A percentile compares a stretch with the other conserved stretches of the same genome.
Conservation (phyloP, 2,113 vertebrate genomes). For the Cyprinodon variegatus region DNA sequence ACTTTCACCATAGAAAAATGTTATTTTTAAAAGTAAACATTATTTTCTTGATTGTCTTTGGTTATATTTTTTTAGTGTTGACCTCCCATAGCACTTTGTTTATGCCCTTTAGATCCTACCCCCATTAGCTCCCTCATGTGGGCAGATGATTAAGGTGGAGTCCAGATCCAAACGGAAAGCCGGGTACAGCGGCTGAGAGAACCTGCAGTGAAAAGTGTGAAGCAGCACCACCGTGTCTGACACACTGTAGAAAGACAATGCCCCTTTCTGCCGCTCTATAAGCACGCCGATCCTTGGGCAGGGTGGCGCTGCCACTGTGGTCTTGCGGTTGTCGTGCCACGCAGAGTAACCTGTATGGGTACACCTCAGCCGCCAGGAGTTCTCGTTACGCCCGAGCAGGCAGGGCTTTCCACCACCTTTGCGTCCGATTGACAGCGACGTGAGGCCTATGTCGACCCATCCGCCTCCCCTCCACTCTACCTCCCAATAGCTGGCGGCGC, state of each 20-base stretch:
- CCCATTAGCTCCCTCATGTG: conserved; percentile 32
- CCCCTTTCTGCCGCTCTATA: conserved; percentile 72
- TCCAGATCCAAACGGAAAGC: conserved; percentile 77
- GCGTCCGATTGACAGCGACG: conserved; percentile 69
- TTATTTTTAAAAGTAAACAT: too few species aligned
- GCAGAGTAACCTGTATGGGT: conserved; percentile 73
- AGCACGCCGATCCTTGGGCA: conserved; percentile 73
- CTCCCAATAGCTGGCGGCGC: conserved; percentile 75
- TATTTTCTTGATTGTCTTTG: not conserved
- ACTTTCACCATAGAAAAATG: too few species aligned
- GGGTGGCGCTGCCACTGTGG: conserved; percentile 68
- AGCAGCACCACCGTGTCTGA: conserved; percentile 67
- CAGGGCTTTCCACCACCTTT: conserved; percentile 72
- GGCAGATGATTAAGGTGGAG: conserved; percentile 72
- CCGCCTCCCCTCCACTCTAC: conserved; percentile 76
- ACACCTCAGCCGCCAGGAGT: conserved; percentile 76
- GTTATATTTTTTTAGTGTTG: not conserved
- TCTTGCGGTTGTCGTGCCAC: conserved; percentile 78
- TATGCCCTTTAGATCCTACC: conserved; percentile 5
- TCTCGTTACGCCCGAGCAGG: conserved; percentile 75
- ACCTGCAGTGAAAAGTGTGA: conserved; percentile 71
- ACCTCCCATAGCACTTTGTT: too few species aligned
- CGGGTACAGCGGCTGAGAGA: conserved; percentile 75
- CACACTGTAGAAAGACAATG: conserved; percentile 75
- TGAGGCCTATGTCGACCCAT: conserved; percentile 75